Evolutionary conservation across 2,888 invertebrate species (phyloP).

Genomic region (Epinotia bilunana): DNA sequence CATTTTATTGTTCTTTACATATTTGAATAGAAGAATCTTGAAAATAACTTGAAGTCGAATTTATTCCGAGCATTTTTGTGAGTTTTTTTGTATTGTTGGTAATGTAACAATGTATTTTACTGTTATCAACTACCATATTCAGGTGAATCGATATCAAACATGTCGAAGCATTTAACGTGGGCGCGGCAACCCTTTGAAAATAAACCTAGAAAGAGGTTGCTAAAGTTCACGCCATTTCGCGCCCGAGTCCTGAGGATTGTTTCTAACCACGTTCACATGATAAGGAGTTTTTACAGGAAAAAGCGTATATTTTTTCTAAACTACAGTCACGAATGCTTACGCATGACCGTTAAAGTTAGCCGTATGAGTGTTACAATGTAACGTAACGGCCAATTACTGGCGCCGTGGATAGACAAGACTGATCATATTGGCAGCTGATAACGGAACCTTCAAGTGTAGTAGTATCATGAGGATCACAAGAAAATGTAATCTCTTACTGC

Average conservation of each 20-base stretch:
- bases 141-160: no score
- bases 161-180: no score
- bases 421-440: not conserved
- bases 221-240: not conserved
- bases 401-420: not conserved
- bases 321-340: not conserved
- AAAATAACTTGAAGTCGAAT: no score
- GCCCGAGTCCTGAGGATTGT: not conserved
- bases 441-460: not conserved
- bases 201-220: not conserved
- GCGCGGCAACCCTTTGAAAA: not conserved
- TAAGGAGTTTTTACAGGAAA: not conserved
- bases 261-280: not conserved
- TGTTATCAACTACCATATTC: no score
- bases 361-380: conserved; percentile 23
- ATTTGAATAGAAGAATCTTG: no score
- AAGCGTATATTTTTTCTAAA: not conserved
- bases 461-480: not conserved
- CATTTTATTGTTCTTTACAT: no score
- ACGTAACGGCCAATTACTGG: not conserved
- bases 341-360: not conserved
- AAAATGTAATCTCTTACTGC: not conserved
- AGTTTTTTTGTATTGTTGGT: no score
- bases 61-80: no score
- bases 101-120: no score